Conservation (phyloP, 2,888 invertebrate species). For the Biston stratarius region DNA sequence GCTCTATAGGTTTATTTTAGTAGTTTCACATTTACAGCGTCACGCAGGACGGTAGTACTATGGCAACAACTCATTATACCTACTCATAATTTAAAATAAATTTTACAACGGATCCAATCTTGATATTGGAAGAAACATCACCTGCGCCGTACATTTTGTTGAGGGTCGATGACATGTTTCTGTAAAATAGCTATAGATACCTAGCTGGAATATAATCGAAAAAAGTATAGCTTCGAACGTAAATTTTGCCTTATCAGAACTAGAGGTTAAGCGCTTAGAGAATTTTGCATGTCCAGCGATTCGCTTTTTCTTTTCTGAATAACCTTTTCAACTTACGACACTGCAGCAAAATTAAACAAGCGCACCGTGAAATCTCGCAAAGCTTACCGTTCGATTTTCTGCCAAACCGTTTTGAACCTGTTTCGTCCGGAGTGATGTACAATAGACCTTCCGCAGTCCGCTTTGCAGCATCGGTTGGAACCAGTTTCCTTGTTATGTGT, state of each 20-base stretch:
- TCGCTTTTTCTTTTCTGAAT: background rate
- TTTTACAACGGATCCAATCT: too few species aligned
- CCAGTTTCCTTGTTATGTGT: slow-evolving; percentile 20
- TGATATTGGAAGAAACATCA: too few species aligned
- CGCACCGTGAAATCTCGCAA: slow-evolving; percentile 9
- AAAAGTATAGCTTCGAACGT: too few species aligned
- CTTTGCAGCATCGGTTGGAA: slow-evolving; percentile 15
- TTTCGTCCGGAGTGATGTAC: slow-evolving; percentile 24
- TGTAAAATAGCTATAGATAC: too few species aligned
- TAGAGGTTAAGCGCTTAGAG: background rate
- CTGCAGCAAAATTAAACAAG: slow-evolving; percentile 31
- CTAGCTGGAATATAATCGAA: too few species aligned
- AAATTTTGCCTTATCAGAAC: background rate
- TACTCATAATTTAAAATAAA: too few species aligned
- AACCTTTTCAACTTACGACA: slow-evolving; percentile 14
- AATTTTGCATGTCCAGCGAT: background rate
- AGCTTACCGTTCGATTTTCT: slow-evolving; percentile 32
- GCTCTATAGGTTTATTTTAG: background rate
- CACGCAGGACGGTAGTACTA: too few species aligned
- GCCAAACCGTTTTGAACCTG: slow-evolving; percentile 29
- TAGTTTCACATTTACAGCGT: background rate
- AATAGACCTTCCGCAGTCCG: slow-evolving; percentile 32
- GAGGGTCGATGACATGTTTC: too few species aligned
- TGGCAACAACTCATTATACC: too few species aligned
- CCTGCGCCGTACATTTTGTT: too few species aligned